Evolutionary conservation across 2,797 vertebrate species (phyloP).

Genomic region (Mormyrops attenuatus): DNA sequence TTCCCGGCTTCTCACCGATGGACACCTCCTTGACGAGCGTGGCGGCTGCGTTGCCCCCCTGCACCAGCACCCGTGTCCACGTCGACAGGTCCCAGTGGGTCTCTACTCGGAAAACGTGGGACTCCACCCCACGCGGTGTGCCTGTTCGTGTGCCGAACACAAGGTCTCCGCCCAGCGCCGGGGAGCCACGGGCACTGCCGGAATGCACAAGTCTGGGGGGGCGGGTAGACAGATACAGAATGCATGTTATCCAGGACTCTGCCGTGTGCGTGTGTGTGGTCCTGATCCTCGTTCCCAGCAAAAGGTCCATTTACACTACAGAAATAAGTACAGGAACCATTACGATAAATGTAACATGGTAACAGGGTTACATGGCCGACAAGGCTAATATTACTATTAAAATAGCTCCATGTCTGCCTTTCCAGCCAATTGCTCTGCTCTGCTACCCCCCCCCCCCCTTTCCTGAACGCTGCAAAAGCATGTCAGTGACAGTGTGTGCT

Average conservation of each 20-base stretch:
- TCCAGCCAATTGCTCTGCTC: neutral
- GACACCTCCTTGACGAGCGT: conserved; percentile 90
- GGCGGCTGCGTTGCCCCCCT: conserved; percentile 80
- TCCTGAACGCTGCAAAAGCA: neutral
- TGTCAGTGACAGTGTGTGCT: neutral
- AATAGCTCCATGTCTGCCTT: neutral
- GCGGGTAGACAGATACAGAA: neutral
- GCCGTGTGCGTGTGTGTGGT: neutral
- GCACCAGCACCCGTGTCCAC: conserved; percentile 86
- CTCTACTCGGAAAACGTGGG: conserved; percentile 86
- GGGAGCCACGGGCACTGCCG: conserved; percentile 73
- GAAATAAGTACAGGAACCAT: neutral
- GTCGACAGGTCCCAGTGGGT: conserved; percentile 89
- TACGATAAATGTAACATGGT: neutral
- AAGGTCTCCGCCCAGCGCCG: conserved; percentile 76
- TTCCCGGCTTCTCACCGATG: conserved; percentile 66
- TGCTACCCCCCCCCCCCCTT: no score
- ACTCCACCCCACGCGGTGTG: conserved; percentile 84
- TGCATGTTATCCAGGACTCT: neutral
- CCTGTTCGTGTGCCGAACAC: conserved; percentile 86
- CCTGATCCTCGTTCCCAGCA: neutral
- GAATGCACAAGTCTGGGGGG: conserved; percentile 81
- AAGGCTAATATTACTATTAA: neutral
- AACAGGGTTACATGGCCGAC: neutral
- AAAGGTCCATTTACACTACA: neutral